Evolutionary conservation across 2,113 vertebrate genomes (phyloP).

Genomic region (Triplophysa dalaica): DNA sequence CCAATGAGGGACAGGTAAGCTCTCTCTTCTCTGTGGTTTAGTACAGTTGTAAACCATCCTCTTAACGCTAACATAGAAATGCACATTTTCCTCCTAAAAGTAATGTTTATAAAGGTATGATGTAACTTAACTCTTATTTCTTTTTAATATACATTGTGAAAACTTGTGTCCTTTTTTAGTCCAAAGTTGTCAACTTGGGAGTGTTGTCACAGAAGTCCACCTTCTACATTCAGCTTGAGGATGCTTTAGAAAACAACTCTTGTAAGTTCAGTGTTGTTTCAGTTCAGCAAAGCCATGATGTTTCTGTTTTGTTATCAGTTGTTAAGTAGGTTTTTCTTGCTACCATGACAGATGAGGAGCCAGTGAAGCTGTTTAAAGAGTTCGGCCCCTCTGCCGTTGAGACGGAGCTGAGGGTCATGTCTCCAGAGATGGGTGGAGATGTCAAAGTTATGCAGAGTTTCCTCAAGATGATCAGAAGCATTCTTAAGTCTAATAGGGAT

Average conservation of each 20-base stretch:
- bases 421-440: slow-evolving; percentile 83
- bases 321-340: neutral
- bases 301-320: neutral
- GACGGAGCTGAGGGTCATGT: slow-evolving; percentile 79
- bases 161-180: slow-evolving; percentile 70
- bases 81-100: too few relatives aligned
- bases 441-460: slow-evolving; percentile 80
- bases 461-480: slow-evolving; percentile 81
- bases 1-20: slow-evolving; percentile 73
- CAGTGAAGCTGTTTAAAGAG: slow-evolving; percentile 80
- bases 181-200: slow-evolving; percentile 84
- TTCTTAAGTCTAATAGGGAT: slow-evolving; percentile 83
- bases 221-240: slow-evolving; percentile 81
- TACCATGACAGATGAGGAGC: slow-evolving; percentile 69
- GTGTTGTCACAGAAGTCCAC: slow-evolving; percentile 82
- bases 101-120: too few relatives aligned
- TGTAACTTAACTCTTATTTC: too few relatives aligned
- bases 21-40: neutral
- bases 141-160: too few relatives aligned
- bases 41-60: neutral
- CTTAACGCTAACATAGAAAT: too few relatives aligned
- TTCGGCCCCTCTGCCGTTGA: slow-evolving; percentile 82
- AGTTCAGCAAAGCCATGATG: neutral
- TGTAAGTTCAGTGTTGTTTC: slow-evolving; percentile 77
- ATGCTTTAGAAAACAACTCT: slow-evolving; percentile 70